Evolutionary conservation across 2,797 vertebrate genomes (phyloP).

Genomic region (Oophaga sylvatica): DNA sequence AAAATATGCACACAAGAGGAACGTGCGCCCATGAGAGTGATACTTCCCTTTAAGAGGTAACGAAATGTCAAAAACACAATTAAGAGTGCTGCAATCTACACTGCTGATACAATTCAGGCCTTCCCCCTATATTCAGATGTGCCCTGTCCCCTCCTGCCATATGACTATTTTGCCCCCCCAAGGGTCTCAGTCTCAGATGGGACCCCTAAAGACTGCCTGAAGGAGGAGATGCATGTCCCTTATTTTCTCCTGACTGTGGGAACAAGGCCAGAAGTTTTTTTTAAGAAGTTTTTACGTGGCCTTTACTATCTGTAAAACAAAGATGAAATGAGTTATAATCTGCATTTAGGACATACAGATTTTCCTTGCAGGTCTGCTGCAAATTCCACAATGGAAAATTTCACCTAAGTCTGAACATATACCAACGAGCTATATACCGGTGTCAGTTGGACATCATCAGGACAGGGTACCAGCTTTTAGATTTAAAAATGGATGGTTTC

Average conservation of each 20-base stretch:
- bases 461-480: neutral
- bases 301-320: neutral
- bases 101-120: neutral
- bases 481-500: neutral
- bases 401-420: neutral
- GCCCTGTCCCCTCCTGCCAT: neutral
- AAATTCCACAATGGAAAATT: neutral
- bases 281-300: no score
- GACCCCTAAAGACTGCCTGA: no score
- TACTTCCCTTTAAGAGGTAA: constrained; percentile 1
- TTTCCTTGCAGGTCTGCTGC: neutral
- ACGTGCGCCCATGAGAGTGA: neutral
- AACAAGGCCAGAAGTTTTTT: no score
- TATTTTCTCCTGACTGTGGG: no score
- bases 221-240: no score
- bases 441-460: neutral
- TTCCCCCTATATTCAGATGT: neutral
- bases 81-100: neutral
- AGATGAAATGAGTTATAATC: neutral
- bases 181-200: no score
- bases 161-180: neutral
- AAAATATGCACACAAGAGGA: neutral
- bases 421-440: neutral
- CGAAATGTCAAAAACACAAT: neutral
- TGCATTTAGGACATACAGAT: neutral